Percentiles rank a stretch among this genome's conserved stretches.
phyloP scores from a whole-genome alignment of 2,888 invertebrate species.

The Siphlonurus alternatus region DNA sequence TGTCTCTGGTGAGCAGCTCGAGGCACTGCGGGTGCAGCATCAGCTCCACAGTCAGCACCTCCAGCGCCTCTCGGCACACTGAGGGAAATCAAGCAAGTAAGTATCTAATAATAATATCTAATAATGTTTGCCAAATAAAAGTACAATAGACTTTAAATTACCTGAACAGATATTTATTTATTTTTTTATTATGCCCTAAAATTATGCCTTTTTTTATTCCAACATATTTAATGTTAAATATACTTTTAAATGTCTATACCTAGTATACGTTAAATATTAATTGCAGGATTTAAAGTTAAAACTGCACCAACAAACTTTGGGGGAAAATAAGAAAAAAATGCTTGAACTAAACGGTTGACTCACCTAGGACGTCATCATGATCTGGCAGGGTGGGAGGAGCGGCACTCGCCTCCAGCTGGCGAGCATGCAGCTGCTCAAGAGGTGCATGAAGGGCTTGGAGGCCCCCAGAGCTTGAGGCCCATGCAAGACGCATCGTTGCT shows the following conservation, averaged over 20 bases:
- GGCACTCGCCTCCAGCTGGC: slow-evolving; percentile 35
- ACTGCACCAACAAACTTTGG: no score
- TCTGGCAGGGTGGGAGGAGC: slow-evolving; percentile 40
- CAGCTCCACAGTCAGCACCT: slow-evolving; percentile 77
- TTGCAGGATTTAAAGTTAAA: no score
- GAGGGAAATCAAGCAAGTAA: slow-evolving; percentile 21
- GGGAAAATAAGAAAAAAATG: neutral
- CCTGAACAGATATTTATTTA: no score
- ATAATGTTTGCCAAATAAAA: neutral
- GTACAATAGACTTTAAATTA: neutral
- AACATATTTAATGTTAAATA: no score
- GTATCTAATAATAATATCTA: slow-evolving; percentile 3
- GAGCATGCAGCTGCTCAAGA: slow-evolving; percentile 42
- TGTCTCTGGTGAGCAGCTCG: slow-evolving; percentile 61
- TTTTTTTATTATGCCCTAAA: no score
- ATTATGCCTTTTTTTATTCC: no score
- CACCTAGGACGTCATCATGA: slow-evolving; percentile 45
- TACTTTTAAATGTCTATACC: no score
- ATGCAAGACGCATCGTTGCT: slow-evolving; percentile 57
- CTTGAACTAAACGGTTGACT: slow-evolving; percentile 14
- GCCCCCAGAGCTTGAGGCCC: slow-evolving; percentile 59
- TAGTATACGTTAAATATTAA: no score
- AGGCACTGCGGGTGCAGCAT: slow-evolving; percentile 77
- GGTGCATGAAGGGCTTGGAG: slow-evolving; percentile 39
- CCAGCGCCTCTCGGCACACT: slow-evolving; percentile 84